These are phyloP conservation scores for Branchipolynoe longqiensis DNA, from an alignment of 2,888 invertebrate genomes.

Conservation along the genomic window DNA sequence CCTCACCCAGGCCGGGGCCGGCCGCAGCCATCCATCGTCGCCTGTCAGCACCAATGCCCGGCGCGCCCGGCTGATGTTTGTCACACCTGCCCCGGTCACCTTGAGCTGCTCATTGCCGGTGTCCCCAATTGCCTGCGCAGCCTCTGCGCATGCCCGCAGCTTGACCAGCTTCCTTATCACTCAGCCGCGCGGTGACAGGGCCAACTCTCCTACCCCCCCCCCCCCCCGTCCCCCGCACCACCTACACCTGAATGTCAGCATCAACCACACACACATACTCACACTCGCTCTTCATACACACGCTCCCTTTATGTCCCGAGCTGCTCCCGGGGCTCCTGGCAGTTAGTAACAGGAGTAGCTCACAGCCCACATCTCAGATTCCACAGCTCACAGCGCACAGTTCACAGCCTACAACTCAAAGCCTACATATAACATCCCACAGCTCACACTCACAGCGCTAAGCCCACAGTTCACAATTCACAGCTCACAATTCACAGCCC, in stretches of 20 bases:
- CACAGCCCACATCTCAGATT: no score
- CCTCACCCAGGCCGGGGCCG: not conserved
- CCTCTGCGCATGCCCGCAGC: slow-evolving; percentile 10
- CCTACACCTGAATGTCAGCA: no score
- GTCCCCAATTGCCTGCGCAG: slow-evolving; percentile 44
- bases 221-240: no score
- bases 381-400: no score
- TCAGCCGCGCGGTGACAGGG: slow-evolving; percentile 34
- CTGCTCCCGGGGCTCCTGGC: not conserved
- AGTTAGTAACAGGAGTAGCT: not conserved
- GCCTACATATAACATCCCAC: no score
- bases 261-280: no score
- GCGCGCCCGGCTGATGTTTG: slow-evolving; percentile 23
- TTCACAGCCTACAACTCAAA: no score
- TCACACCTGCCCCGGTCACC: slow-evolving; percentile 50
- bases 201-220: not conserved
- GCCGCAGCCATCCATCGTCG: slow-evolving; percentile 53
- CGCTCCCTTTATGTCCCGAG: slow-evolving; percentile 7
- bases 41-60: slow-evolving; percentile 48
- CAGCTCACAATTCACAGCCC: no score
- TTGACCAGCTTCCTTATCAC: slow-evolving; percentile 49
- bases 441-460: no score
- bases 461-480: no score
- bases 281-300: no score
- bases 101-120: slow-evolving; percentile 13